These are phyloP conservation scores for Anguilla megastoma DNA, from an alignment of 2,797 vertebrate genomes.

Conservation along the genomic window DNA sequence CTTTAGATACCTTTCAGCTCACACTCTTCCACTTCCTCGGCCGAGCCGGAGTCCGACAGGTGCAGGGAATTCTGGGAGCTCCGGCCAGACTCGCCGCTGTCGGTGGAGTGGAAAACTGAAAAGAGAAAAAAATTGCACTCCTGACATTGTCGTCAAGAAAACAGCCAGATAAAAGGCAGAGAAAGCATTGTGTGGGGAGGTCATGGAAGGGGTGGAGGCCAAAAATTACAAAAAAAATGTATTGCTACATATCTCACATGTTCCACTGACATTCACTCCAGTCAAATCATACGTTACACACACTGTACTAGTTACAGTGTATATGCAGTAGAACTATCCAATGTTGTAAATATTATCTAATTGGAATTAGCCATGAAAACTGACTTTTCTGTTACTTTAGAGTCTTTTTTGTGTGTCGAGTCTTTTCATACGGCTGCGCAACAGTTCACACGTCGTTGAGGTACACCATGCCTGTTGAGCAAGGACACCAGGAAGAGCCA, in stretches of 20 bases:
- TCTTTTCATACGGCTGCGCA: too few species aligned
- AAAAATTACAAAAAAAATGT: not conserved
- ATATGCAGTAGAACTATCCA: too few species aligned
- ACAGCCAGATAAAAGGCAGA: not conserved
- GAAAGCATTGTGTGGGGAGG: not conserved
- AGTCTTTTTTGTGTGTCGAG: too few species aligned
- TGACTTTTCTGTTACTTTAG: too few species aligned
- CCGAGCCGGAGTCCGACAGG: conserved; percentile 86
- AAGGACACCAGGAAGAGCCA: too few species aligned
- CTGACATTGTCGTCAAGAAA: not conserved
- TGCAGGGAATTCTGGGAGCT: conserved; percentile 84
- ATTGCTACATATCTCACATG: too few species aligned
- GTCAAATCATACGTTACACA: not conserved
- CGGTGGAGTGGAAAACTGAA: conserved; percentile 80
- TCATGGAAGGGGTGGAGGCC: not conserved
- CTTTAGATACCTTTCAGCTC: conserved; percentile 83
- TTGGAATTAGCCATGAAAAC: too few species aligned
- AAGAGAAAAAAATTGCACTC: not conserved
- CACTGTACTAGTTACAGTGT: not conserved
- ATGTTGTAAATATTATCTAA: too few species aligned
- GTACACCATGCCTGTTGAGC: too few species aligned
- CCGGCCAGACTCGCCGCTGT: conserved; percentile 82
- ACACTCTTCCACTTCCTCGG: conserved; percentile 86
- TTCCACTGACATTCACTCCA: not conserved
- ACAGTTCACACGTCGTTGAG: too few species aligned